Percentiles rank a stretch among this genome's conserved stretches.
Evolutionary conservation across 2,888 invertebrate species (phyloP).

Genomic region (Drosophila demipolita): DNA sequence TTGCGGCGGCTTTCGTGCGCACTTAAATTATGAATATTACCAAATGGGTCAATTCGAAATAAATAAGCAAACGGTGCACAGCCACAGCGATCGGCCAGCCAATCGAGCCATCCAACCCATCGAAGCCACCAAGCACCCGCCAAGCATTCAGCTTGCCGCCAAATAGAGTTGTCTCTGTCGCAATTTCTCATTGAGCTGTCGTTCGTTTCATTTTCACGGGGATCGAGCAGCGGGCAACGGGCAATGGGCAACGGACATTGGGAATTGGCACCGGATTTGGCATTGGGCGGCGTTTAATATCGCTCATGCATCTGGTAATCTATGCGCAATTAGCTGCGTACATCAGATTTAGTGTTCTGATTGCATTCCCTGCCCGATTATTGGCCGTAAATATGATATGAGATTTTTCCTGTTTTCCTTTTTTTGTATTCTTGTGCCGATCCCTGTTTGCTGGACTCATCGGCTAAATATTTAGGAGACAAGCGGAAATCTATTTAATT

Average conservation of each 20-base stretch:
- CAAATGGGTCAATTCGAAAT: constrained; percentile 85
- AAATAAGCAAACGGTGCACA: constrained; percentile 74
- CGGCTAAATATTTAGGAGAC: constrained; percentile 49
- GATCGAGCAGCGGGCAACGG: neutral
- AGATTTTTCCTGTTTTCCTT: constrained; percentile 30
- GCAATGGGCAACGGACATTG: neutral
- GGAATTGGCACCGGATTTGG: constrained; percentile 24
- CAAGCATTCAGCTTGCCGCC: constrained; percentile 42
- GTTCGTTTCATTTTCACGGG: constrained; percentile 39
- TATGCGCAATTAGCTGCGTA: constrained; percentile 81
- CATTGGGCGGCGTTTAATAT: constrained; percentile 76
- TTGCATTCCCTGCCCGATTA: constrained; percentile 64
- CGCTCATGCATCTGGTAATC: constrained; percentile 81
- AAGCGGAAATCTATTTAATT: constrained; percentile 62
- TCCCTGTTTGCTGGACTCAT: constrained; percentile 9
- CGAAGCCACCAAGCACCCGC: constrained; percentile 5
- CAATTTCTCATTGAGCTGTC: constrained; percentile 82
- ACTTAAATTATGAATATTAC: constrained; percentile 84
- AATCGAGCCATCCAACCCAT: constrained; percentile 18
- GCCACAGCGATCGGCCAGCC: constrained; percentile 6
- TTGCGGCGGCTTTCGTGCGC: constrained; percentile 68
- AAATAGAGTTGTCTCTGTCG: constrained; percentile 81
- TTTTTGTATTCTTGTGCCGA: neutral
- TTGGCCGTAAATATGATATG: constrained; percentile 69
- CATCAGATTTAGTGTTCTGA: constrained; percentile 81